Evolutionary conservation across 1,140 invertebrate genomes (phyloP).

Genomic region (Helicoverpa armigera): DNA sequence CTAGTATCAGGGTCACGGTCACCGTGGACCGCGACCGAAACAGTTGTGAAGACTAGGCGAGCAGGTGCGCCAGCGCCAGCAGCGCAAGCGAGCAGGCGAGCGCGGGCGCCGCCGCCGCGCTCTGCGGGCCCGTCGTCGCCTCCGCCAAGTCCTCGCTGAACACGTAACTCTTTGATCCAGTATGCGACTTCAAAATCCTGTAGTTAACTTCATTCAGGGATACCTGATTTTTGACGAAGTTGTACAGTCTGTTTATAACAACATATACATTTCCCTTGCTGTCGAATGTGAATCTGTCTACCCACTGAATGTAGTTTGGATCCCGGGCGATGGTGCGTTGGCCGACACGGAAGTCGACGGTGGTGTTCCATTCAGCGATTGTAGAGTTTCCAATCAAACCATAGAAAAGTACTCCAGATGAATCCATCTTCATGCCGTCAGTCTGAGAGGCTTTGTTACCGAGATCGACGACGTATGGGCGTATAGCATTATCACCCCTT

Average conservation of each 20-base stretch:
- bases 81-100: constrained; percentile 68
- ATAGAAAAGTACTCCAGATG: constrained; percentile 89
- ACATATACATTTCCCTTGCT: constrained; percentile 88
- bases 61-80: constrained; percentile 69
- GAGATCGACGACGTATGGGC: constrained; percentile 85
- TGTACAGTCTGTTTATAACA: constrained; percentile 89
- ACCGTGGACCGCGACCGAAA: constrained; percentile 47
- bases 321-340: constrained; percentile 89
- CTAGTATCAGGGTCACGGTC: constrained; percentile 61
- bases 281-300: constrained; percentile 91
- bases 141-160: constrained; percentile 80
- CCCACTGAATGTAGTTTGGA: constrained; percentile 90
- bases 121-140: constrained; percentile 51
- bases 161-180: constrained; percentile 89
- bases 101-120: constrained; percentile 62
- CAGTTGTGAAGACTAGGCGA: constrained; percentile 68
- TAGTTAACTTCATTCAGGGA: constrained; percentile 87
- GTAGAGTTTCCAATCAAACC: constrained; percentile 89
- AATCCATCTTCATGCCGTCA: constrained; percentile 91
- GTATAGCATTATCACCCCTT: constrained; percentile 66
- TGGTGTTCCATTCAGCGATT: constrained; percentile 89
- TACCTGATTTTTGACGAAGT: constrained; percentile 87
- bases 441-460: constrained; percentile 89
- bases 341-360: constrained; percentile 81
- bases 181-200: constrained; percentile 87